phyloP scores from a whole-genome alignment of 2,888 invertebrate species.

The Microdon myrmicae region DNA sequence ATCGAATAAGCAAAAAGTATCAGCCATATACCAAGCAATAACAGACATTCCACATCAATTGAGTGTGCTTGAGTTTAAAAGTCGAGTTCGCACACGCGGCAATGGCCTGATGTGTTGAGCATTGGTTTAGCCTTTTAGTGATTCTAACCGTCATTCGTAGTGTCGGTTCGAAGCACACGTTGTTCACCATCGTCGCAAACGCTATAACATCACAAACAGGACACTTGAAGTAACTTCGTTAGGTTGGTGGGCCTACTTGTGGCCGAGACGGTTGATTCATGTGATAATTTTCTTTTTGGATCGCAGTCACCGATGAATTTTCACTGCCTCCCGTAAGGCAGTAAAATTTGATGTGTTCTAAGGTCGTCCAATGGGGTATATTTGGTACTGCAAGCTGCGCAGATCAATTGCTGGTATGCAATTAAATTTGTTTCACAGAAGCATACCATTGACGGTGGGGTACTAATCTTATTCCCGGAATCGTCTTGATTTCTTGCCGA shows the following conservation, averaged over 20 bases:
- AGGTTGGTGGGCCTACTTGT: constrained; percentile 42
- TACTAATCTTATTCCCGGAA: constrained; percentile 56
- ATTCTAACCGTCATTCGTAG: too few relatives aligned
- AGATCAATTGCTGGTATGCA: constrained; percentile 85
- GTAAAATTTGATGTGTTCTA: constrained; percentile 93
- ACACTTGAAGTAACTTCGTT: constrained; percentile 81
- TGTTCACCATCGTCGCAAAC: too few relatives aligned
- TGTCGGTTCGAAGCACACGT: too few relatives aligned
- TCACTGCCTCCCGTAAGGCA: constrained; percentile 84
- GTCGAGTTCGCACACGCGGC: too few relatives aligned
- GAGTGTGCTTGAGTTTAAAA: too few relatives aligned
- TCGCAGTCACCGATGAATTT: constrained; percentile 58
- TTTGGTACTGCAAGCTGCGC: constrained; percentile 93
- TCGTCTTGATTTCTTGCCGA: constrained; percentile 77
- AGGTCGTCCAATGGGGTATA: constrained; percentile 94
- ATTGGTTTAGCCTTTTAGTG: too few relatives aligned
- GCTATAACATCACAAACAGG: constrained; percentile 90
- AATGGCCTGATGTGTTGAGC: too few relatives aligned
- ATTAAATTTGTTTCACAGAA: constrained; percentile 69
- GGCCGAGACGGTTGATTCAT: constrained; percentile 68
- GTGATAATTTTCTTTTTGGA: constrained; percentile 72
- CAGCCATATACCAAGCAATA: too few relatives aligned
- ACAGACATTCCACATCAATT: too few relatives aligned
- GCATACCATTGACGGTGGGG: constrained; percentile 67
- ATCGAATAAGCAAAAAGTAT: too few relatives aligned